Evolutionary conservation across 2,888 invertebrate species (phyloP).

Genomic region (Drosophila lacicola): DNA sequence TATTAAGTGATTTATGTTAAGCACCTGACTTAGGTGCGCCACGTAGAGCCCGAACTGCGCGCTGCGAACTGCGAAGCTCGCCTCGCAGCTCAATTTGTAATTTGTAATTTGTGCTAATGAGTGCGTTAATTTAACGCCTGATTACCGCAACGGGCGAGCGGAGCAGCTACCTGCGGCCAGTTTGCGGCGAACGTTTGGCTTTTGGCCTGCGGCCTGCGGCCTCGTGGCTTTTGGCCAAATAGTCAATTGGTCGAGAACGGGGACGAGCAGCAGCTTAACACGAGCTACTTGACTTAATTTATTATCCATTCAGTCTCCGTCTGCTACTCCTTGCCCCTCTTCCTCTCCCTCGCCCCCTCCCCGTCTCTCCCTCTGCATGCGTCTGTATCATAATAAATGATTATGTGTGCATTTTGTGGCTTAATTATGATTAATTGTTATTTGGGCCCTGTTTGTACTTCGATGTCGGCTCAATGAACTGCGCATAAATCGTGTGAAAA

Average conservation of each 20-base stretch:
- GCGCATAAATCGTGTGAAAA: constrained; percentile 47
- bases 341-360: neutral
- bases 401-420: constrained; percentile 64
- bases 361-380: neutral
- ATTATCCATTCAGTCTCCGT: constrained; percentile 37
- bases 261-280: constrained; percentile 41
- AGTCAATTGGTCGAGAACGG: constrained; percentile 38
- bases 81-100: constrained; percentile 69
- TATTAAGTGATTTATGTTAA: constrained; percentile 78
- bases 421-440: constrained; percentile 77
- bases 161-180: constrained; percentile 48
- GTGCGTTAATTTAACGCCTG: constrained; percentile 79
- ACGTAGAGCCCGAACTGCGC: constrained; percentile 5
- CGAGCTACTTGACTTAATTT: constrained; percentile 56
- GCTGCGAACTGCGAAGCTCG: constrained; percentile 6
- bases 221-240: constrained; percentile 38
- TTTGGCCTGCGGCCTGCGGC: constrained; percentile 26
- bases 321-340: neutral
- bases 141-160: constrained; percentile 58
- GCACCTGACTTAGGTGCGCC: constrained; percentile 65
- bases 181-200: constrained; percentile 28
- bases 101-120: constrained; percentile 78
- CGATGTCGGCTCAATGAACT: constrained; percentile 61
- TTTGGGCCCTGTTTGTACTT: constrained; percentile 55
- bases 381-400: constrained; percentile 50